phyloP scores from a whole-genome alignment of 2,113 vertebrate genomes.

The Amazona vittata region DNA sequence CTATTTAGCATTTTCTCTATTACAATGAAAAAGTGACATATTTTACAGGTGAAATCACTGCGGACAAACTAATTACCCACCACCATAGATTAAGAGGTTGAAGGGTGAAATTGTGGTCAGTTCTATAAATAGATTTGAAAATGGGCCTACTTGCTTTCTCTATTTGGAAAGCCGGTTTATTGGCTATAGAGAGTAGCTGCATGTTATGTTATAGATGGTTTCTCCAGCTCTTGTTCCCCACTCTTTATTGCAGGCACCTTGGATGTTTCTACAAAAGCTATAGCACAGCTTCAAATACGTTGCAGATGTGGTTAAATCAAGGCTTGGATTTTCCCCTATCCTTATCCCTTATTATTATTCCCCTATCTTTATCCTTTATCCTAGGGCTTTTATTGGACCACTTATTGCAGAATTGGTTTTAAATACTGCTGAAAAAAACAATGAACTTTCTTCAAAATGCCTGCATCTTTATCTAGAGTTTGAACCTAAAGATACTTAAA shows the following conservation, averaged over 20 bases:
- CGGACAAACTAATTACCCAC: not conserved
- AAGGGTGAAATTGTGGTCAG: not conserved
- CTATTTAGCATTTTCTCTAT: not conserved
- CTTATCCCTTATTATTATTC: not conserved
- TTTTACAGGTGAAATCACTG: not conserved
- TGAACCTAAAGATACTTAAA: not conserved
- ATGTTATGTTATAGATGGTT: not conserved
- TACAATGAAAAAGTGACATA: not conserved
- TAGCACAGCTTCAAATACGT: not conserved
- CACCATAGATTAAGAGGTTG: not conserved
- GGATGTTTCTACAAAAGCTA: not conserved
- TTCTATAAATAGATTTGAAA: not conserved
- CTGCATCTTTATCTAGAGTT: not conserved
- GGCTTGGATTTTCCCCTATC: not conserved
- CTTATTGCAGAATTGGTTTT: not conserved
- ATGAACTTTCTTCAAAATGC: not conserved
- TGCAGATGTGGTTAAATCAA: not conserved
- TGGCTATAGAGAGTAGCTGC: not conserved
- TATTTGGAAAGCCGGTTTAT: not conserved
- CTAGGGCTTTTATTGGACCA: not conserved
- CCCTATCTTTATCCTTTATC: not conserved
- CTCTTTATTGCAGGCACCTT: not conserved
- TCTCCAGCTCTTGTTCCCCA: not conserved
- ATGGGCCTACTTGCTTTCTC: not conserved
- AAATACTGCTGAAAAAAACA: not conserved